phyloP scores from a whole-genome alignment of 2,113 vertebrate genomes.

The Centropus bengalensis region DNA sequence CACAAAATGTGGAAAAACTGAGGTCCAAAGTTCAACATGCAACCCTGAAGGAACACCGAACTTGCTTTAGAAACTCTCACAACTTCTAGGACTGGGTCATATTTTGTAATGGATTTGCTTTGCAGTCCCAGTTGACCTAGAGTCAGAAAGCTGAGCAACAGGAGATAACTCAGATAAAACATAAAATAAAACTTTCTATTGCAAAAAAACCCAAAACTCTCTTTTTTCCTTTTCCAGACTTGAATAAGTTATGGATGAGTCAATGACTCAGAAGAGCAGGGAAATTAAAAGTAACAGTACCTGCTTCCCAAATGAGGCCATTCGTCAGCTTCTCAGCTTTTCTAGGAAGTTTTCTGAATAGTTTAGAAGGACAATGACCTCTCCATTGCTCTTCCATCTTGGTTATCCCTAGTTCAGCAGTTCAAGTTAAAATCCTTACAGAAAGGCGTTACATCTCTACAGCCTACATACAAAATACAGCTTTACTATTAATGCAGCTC shows the following conservation, averaged over 20 bases:
- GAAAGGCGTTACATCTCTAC: background rate
- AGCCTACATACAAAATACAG: background rate
- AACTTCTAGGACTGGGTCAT: background rate
- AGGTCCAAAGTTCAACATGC: background rate
- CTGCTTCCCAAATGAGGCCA: background rate
- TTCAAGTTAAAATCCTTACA: background rate
- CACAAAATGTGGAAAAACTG: background rate
- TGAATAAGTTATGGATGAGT: background rate
- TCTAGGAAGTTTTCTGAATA: background rate
- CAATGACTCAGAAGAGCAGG: background rate
- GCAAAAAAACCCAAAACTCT: background rate
- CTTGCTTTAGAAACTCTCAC: background rate
- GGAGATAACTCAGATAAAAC: background rate
- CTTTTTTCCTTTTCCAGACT: background rate
- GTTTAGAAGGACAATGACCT: background rate
- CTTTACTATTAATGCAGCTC: background rate
- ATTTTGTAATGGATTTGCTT: background rate
- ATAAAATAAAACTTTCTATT: background rate
- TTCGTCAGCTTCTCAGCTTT: background rate
- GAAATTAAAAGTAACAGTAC: background rate
- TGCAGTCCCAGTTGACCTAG: background rate
- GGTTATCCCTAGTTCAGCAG: background rate
- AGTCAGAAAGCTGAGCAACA: background rate
- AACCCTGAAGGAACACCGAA: background rate
- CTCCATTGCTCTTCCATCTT: background rate